Evolutionary conservation across 2,113 vertebrate species (phyloP).

Genomic region (Anguilla rostrata): DNA sequence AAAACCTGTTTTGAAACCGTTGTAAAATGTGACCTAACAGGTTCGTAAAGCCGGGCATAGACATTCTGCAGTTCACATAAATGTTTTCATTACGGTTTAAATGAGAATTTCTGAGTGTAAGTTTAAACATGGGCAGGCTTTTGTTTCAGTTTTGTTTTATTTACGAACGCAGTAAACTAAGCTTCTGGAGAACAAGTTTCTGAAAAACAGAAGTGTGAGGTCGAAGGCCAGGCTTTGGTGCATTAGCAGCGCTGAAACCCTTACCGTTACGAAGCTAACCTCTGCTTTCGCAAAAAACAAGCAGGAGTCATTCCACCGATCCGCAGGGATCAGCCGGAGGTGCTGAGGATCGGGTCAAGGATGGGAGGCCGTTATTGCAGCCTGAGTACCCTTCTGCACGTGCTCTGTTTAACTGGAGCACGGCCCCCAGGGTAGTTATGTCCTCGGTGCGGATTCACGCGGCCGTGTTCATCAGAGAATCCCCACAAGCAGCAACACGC

Average conservation of each 20-base stretch:
- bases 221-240: neutral
- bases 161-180: neutral
- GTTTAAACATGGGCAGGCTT: too few species aligned
- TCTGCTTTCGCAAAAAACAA: neutral
- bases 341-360: conserved; percentile 23
- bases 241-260: neutral
- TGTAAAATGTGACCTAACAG: neutral
- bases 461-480: neutral
- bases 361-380: conserved; percentile 39
- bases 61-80: neutral
- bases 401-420: conserved; percentile 28
- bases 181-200: too few species aligned
- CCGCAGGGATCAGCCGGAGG: neutral
- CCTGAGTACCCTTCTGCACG: conserved; percentile 29
- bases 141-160: too few species aligned
- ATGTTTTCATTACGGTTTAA: neutral
- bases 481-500: neutral
- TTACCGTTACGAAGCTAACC: neutral
- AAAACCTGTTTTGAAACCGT: neutral
- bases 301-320: conserved; percentile 15
- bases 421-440: neutral
- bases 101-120: neutral
- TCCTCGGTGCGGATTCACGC: neutral
- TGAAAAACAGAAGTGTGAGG: neutral
- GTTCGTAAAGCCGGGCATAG: neutral